Evolutionary conservation across 1,140 invertebrate species (phyloP).

Genomic region (Calephelis virginiensis): DNA sequence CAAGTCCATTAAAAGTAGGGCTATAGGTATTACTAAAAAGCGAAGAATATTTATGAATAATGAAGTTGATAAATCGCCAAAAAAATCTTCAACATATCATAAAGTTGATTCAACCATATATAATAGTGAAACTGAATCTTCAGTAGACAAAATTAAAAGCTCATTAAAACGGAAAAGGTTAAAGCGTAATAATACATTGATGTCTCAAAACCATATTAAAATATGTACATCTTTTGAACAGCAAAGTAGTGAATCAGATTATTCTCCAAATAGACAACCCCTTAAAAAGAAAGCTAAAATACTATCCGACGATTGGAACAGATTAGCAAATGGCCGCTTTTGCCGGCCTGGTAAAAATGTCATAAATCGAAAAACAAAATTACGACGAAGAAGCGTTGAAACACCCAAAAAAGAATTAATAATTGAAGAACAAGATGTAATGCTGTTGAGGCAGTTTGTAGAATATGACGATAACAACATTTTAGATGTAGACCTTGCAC

Average conservation of each 20-base stretch:
- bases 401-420: conserved; percentile 34
- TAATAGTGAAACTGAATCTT: no score
- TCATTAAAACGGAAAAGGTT: no score
- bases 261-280: neutral
- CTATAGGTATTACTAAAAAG: no score
- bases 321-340: neutral
- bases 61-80: no score
- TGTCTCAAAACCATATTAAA: neutral
- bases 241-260: neutral
- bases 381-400: neutral
- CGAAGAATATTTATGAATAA: no score
- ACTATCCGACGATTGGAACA: neutral
- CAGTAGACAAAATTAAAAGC: no score
- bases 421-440: conserved; percentile 39
- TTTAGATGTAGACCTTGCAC: conserved; percentile 23
- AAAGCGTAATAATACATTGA: neutral
- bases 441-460: conserved; percentile 37
- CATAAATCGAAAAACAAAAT: neutral
- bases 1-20: no score
- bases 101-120: no score
- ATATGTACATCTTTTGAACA: neutral
- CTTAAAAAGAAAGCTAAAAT: neutral
- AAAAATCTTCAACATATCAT: no score
- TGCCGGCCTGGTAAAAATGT: neutral
- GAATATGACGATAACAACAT: conserved; percentile 13